Conservation (phyloP, 53 echinoderm and acorn worm genomes). For the Echinarachnius parma region DNA sequence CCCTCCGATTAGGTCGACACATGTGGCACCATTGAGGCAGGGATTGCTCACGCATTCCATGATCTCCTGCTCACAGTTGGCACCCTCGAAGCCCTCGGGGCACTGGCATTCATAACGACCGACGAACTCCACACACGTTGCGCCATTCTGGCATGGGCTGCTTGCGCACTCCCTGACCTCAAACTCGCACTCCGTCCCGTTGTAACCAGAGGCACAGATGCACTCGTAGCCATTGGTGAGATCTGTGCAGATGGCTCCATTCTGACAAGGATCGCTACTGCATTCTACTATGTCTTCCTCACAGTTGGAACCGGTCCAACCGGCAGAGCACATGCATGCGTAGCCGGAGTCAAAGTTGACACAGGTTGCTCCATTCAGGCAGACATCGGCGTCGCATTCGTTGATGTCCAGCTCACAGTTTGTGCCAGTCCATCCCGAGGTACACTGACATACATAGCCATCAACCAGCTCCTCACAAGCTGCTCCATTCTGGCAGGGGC, state of each 20-base stretch:
- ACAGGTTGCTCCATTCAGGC: slow-evolving; percentile 34
- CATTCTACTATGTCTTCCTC: slow-evolving; percentile 25
- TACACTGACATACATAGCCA: slow-evolving; percentile 36
- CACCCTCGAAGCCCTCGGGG: slow-evolving; percentile 14
- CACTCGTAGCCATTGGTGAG: slow-evolving; percentile 30
- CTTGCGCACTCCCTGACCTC: slow-evolving; percentile 31
- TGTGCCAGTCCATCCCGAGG: slow-evolving; percentile 16
- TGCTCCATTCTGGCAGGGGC: slow-evolving; percentile 29
- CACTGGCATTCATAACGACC: slow-evolving; percentile 31
- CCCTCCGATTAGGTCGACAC: slow-evolving; percentile 24
- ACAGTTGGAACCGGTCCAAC: slow-evolving; percentile 36
- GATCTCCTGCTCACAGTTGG: slow-evolving; percentile 23
- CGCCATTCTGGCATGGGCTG: slow-evolving; percentile 29
- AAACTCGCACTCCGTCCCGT: slow-evolving; percentile 18
- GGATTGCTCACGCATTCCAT: slow-evolving; percentile 41
- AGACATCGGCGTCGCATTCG: slow-evolving; percentile 18
- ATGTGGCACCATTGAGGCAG: slow-evolving; percentile 33
- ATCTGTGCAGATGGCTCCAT: slow-evolving; percentile 31
- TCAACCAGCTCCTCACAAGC: slow-evolving; percentile 11
- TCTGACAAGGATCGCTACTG: slow-evolving; percentile 24
- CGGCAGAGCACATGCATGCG: slow-evolving; percentile 19
- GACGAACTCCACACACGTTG: neutral
- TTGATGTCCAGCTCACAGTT: slow-evolving; percentile 34
- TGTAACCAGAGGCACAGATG: slow-evolving; percentile 20
- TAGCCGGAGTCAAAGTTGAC: slow-evolving; percentile 10